Evolutionary conservation across 2,888 invertebrate genomes (phyloP), one percentile per base, ranked within the genome.

Genomic region (Ornithoptera alexandrae): DNA sequence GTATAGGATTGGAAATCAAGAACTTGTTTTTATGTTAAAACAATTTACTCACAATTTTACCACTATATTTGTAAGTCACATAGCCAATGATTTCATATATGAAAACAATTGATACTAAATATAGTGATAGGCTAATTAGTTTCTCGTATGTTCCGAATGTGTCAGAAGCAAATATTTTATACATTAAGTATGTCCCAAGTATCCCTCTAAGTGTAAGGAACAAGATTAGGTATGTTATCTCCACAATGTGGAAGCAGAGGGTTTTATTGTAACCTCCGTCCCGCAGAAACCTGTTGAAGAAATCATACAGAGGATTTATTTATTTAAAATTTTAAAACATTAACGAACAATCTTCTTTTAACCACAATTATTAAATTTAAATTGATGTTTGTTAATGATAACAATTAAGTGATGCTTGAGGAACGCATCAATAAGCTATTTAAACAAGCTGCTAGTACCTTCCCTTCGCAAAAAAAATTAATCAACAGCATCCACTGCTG

Each of bases 151-250:
- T 65, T 69, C 92, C 92, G 73, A 93, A 91, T 61, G 84, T 77
- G 46, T 92, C 82, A 0, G 88, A 85, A 8, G 77, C 74, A 8
- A 93, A 60, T 60, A 93, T 88, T 72, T 84, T 82, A 74, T 82
- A 83, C 18, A 93, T 78, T n/a, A 93, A 78, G 74, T 89, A 91
- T 1, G 93, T 90, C 22, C 95, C 94, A 36, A 94, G 76, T 1
- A 93, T 69, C 1, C 94, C 92, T 22, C 95, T 86, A 56, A 94
- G 79, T 0, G 81, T 39, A 15, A 94, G 72, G 76, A 94, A 94
- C 63, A 90, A 70, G 0, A 82, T 24, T 50, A 94, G 82, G 76
- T 94, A 95, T 7, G 82, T 67, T 39, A 90, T 74, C 80, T 95
- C 95, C 10, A 94, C 87, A 15, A 86, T 59, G 8, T 82, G 79